Evolutionary conservation across 2,113 vertebrate species (phyloP).

Genomic region (Alethe castanea): DNA sequence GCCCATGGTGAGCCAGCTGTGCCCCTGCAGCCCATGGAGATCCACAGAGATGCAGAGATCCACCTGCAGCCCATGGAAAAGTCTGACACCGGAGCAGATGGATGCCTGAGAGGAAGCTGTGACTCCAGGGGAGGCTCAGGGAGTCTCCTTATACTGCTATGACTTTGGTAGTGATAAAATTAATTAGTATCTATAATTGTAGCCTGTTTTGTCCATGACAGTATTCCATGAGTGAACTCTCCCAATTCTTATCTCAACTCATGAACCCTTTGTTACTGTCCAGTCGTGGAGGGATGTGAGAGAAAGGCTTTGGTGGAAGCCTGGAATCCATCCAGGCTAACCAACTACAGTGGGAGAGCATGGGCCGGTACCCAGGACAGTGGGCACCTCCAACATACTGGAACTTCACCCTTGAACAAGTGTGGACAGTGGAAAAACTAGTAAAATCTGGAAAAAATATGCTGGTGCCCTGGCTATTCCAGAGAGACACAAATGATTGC

Average conservation of each 20-base stretch:
- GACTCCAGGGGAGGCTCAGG: too few relatives aligned
- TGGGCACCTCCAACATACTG: neutral
- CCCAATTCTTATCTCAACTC: neutral
- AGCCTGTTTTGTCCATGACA: neutral
- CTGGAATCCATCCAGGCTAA: neutral
- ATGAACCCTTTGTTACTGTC: neutral
- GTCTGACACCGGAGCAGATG: accelerated
- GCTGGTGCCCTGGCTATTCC: neutral
- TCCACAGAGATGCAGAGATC: neutral
- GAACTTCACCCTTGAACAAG: neutral
- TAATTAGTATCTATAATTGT: neutral
- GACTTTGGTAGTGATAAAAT: neutral
- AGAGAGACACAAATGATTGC: neutral
- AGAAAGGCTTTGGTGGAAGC: neutral
- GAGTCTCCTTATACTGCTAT: neutral
- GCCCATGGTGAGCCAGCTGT: too few relatives aligned
- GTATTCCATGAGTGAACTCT: neutral
- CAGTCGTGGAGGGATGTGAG: neutral
- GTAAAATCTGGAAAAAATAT: neutral
- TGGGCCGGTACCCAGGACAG: neutral
- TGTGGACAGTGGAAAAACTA: neutral
- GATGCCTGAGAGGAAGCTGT: neutral
- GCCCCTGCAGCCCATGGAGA: too few relatives aligned
- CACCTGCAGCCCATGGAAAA: neutral
- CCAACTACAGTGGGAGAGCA: neutral